Conservation (phyloP, 1,140 invertebrate species). For the Lanistes nyassanus region DNA sequence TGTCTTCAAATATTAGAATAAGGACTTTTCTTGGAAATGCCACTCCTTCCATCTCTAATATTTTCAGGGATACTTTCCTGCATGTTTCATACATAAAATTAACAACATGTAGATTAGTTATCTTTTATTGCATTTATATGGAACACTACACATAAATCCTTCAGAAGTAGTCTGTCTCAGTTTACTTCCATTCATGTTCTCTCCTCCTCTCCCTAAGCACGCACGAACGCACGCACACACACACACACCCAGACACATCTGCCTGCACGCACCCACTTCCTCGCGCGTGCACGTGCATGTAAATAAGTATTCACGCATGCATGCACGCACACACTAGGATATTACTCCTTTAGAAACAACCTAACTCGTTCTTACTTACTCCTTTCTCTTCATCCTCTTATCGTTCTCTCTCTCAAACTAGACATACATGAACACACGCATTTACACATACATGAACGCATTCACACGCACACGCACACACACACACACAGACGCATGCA, state of each 20-base stretch:
- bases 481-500: not conserved
- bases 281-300: not conserved
- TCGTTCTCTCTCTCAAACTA: not conserved
- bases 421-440: not conserved
- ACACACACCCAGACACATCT: not conserved
- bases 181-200: not conserved
- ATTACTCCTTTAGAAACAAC: too few relatives aligned
- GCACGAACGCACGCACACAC: not conserved
- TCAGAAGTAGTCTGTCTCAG: not conserved
- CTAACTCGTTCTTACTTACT: not conserved
- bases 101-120: not conserved
- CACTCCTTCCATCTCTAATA: not conserved
- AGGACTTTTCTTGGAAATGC: not conserved
- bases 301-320: not conserved
- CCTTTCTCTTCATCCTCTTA: not conserved
- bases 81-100: too few relatives aligned
- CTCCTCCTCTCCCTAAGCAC: not conserved
- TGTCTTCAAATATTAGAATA: too few relatives aligned
- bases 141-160: not conserved
- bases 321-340: slow-evolving; percentile 1
- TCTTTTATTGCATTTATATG: not conserved
- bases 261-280: not conserved
- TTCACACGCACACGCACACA: not conserved
- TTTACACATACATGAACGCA: not conserved
- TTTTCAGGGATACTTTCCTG: not conserved